A percentile compares a stretch with the other conserved stretches of the same genome.
phyloP scores from a whole-genome alignment of 2,113 vertebrate species.

The Petrocephalus microphthalmus region DNA sequence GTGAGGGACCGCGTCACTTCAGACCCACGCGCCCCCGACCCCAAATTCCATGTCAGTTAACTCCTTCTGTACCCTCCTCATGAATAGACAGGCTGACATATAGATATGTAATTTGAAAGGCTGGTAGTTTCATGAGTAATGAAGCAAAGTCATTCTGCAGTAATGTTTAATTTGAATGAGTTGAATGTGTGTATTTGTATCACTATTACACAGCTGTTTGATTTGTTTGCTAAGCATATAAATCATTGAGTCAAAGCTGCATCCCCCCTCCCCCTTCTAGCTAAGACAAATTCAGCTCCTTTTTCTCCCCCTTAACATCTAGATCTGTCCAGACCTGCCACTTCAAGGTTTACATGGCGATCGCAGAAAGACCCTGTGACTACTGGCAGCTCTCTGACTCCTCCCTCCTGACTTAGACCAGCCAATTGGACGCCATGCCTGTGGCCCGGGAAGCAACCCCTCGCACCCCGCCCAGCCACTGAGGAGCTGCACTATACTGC shows the following conservation, averaged over 20 bases:
- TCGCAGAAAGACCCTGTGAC: constrained; percentile 29
- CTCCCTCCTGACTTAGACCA: constrained; percentile 30
- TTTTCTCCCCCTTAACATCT: constrained; percentile 33
- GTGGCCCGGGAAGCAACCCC: constrained; percentile 24
- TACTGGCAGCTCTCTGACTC: constrained; percentile 23
- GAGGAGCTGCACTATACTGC: constrained; percentile 24
- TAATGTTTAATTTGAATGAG: not conserved
- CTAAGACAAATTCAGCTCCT: constrained; percentile 1
- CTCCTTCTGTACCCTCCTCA: not conserved
- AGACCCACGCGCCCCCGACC: not conserved
- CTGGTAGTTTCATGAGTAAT: not conserved
- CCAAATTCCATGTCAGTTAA: not conserved
- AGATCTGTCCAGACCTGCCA: constrained; percentile 46
- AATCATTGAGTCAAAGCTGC: not conserved
- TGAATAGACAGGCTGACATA: not conserved
- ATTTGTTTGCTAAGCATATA: not conserved
- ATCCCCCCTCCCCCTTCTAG: not conserved
- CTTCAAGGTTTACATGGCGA: constrained; percentile 45
- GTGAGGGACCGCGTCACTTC: constrained; percentile 51
- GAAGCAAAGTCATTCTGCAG: not conserved
- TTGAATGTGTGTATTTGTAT: not conserved
- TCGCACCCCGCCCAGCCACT: not conserved
- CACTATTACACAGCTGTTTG: not conserved
- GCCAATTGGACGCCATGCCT: constrained; percentile 26
- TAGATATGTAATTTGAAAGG: not conserved